Conservation (phyloP, 2,888 invertebrate genomes). For the Aelia acuminata region DNA sequence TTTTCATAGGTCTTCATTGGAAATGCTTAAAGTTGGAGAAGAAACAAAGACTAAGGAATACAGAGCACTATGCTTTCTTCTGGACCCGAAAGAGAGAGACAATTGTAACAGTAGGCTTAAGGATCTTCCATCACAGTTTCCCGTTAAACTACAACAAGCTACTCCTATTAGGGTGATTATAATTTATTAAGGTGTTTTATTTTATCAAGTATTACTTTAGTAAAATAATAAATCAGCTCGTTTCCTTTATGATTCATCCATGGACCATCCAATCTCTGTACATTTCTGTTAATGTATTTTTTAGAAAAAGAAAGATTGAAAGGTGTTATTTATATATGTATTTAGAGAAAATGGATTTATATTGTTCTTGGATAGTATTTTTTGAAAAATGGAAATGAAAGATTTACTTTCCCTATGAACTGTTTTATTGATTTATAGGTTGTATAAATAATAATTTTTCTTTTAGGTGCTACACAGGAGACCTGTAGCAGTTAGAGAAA, state of each 20-base stretch:
- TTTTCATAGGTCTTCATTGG: conserved; percentile 71
- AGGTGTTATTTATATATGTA: no score
- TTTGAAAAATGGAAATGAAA: not conserved
- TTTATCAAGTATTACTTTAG: no score
- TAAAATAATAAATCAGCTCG: no score
- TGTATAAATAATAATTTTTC: no score
- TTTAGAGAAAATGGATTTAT: no score
- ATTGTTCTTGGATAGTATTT: no score
- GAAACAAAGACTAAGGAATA: conserved; percentile 91
- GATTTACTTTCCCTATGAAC: no score
- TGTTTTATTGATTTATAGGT: not conserved
- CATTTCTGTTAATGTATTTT: no score
- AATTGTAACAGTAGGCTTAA: conserved; percentile 53
- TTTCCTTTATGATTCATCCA: no score
- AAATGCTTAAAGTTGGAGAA: conserved; percentile 86
- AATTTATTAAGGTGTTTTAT: conserved; percentile 73
- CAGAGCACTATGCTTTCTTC: conserved; percentile 78
- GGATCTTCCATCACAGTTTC: conserved; percentile 62
- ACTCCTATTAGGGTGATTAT: conserved; percentile 88
- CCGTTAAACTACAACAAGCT: conserved; percentile 80
- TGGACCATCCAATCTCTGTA: no score
- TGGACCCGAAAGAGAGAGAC: conserved; percentile 58
- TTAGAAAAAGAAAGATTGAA: no score
- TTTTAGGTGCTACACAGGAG: conserved; percentile 84
- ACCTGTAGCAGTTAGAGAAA: conserved; percentile 79